Evolutionary conservation across 1,140 invertebrate species (phyloP), one percentile per base, ranked within the genome.

Genomic region (Hirudo medicinalis): DNA sequence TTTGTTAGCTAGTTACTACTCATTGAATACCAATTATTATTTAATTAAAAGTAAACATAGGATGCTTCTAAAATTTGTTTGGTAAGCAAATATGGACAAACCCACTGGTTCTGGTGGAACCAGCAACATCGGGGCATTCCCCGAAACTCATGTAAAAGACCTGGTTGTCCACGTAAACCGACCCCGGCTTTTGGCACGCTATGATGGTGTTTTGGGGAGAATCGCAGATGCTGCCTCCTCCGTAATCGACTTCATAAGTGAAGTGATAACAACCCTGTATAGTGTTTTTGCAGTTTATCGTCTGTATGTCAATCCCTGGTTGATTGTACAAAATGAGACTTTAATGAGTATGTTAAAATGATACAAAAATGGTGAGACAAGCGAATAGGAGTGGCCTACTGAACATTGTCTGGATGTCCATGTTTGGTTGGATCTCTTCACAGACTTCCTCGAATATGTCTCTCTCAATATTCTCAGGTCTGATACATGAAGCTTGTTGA

Each of bases 71-170:
- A 25, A 60, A 60, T 4, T 60, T 25, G 9, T 5, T 25, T 13
- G 27, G 4, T 25, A 60, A 25, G 57, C 27, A 60, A 19, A 32
- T 63, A 63, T 32, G 25, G 25, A 32, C 57, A 63, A 25, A 63
- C 57, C 29, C 22, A 63, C 57, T 63, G 29, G 57, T 25, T 25
- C 22, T 25, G 29, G 57, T 25, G 29, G 57, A 25, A 63, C 29
- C 57, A 20, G 57, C 22, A 84, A 91, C 89, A 67, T 89, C 91
- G 67, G 86, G 81, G 81, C 94, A 98, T 78, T 88, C 87, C 73
- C 89, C 89, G 79, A 95, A 98, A 11, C 90, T 93, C 71, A 97
- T 93, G 76, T 92, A 91, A 76, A 97, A 97, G 78, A 96, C 94
- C 80, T 97, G 91, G 84, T 97, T 98, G 40, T 92, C 91, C 75